Conservation (phyloP, 2,888 invertebrate genomes). For the Phytoseiulus persimilis region DNA sequence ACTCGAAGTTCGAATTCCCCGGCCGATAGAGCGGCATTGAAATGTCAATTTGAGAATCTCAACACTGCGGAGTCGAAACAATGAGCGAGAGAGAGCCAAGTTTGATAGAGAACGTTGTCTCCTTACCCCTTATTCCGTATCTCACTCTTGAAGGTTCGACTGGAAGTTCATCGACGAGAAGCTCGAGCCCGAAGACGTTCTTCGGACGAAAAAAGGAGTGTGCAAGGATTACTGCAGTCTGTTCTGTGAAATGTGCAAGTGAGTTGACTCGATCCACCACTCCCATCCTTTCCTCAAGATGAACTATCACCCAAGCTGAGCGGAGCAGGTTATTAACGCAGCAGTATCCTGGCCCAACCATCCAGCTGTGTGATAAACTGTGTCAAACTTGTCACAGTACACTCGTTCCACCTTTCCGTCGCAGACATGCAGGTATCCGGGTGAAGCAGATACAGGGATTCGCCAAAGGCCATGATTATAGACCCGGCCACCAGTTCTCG, state of each 20-base stretch:
- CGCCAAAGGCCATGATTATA: conserved; percentile 47
- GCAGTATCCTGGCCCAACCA: too few relatives aligned
- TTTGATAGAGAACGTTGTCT: too few relatives aligned
- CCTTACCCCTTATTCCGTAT: not conserved
- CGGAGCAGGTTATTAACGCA: too few relatives aligned
- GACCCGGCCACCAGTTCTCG: conserved; percentile 47
- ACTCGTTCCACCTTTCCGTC: not conserved
- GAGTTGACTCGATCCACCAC: conserved; percentile 33
- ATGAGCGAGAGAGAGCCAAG: too few relatives aligned
- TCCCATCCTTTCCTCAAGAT: too few relatives aligned
- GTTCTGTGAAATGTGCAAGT: conserved; percentile 48
- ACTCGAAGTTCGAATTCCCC: too few relatives aligned
- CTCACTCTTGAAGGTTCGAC: conserved; percentile 45
- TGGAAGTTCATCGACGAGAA: conserved; percentile 46
- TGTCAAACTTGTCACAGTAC: not conserved
- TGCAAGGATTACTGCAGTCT: conserved; percentile 48
- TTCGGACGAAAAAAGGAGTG: conserved; percentile 46
- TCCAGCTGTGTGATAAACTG: not conserved
- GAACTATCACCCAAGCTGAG: too few relatives aligned
- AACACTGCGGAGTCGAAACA: too few relatives aligned
- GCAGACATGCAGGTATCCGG: conserved; percentile 46
- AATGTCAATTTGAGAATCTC: too few relatives aligned
- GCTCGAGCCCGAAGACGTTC: conserved; percentile 46
- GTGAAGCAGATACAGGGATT: conserved; percentile 48
- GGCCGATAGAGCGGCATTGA: too few relatives aligned